Evolutionary conservation across 1,140 invertebrate genomes (phyloP).

Genomic region (Caerostris extrusa): DNA sequence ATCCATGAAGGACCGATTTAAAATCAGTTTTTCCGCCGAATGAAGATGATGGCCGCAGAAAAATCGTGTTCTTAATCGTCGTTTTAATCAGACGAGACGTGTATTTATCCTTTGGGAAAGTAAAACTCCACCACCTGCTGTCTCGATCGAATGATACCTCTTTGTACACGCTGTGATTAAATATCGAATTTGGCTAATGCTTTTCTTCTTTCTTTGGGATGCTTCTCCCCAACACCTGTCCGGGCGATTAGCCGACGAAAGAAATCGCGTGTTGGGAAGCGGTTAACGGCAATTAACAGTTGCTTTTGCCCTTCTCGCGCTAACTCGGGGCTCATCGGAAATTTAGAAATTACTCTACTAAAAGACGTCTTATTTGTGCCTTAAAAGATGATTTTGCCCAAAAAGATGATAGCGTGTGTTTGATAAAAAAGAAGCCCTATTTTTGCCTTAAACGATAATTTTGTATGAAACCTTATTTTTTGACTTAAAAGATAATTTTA

Average conservation of each 20-base stretch:
- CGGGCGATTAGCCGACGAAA: constrained; percentile 9
- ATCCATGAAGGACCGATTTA: neutral
- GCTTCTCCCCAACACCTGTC: constrained; percentile 36
- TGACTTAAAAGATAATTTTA: no score
- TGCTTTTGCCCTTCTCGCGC: constrained; percentile 18
- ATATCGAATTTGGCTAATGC: constrained; percentile 65
- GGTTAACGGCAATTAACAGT: constrained; percentile 52
- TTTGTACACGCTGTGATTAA: constrained; percentile 49
- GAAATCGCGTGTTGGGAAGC: constrained; percentile 11
- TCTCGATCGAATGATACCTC: constrained; percentile 51
- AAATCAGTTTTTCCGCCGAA: neutral
- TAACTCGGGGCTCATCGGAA: neutral
- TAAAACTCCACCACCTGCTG: constrained; percentile 32
- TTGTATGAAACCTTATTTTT: no score
- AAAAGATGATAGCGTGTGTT: no score
- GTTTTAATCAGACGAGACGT: constrained; percentile 27
- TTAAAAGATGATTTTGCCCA: no score
- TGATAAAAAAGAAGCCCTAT: no score
- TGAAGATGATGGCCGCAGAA: neutral
- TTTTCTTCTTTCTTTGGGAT: neutral
- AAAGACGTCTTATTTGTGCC: no score
- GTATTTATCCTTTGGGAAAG: constrained; percentile 38
- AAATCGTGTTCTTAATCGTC: neutral
- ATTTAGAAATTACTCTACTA: no score
- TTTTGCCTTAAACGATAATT: no score